Evolutionary conservation across 2,797 vertebrate species (phyloP), one percentile per base, ranked within the genome.

Genomic region (Pseudochirops corinnae): DNA sequence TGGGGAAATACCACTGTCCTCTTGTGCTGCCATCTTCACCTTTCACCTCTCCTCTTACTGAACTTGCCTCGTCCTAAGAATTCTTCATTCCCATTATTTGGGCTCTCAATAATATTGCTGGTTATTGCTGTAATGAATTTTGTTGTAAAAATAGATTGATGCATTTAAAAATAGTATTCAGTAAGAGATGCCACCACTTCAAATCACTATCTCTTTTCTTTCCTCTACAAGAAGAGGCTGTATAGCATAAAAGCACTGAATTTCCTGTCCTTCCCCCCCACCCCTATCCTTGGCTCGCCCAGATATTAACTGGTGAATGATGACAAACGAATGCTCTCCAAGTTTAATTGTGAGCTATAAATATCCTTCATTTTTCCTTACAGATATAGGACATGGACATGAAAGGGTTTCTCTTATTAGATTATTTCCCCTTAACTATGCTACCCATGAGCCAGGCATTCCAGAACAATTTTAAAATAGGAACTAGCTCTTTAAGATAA

Each of bases 291-390:
- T 33, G 28, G n/a, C n/a, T 4, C 21, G 10, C 53, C 74, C 39
- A 91, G 82, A 87, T 92, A 93, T 55, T 87, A 95, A 92, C 14
- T 55, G 91, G 91, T 93, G 93, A 92, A n/a, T n/a, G 1, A 55
- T 24, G 52, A 11, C 28, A 56, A 28, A 46, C 33, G 4, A 24
- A 56, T 29, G 18, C 46, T 29, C 56, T 55, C 97, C 93, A 95
- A 95, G 94, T 90, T 93, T 92, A 91, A 94, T 96, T 96, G 97
- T 62, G 91, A 87, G 91, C 93, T 96, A 94, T 56, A 96, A 26
- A 46, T 91, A 92, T 39, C 67, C 94, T 93, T 50, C 14, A 9
- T 95, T 96, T 91, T 53, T 93, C 93, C 95, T 96, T 93, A 92
- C 26, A 97, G 97, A 96, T 93, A 95, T 0, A 52, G 58, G 60